Percentiles rank a stretch among this genome's conserved stretches.
Evolutionary conservation across 2,888 invertebrate genomes (phyloP).

Genomic region (Sarcophaga carnaria): DNA sequence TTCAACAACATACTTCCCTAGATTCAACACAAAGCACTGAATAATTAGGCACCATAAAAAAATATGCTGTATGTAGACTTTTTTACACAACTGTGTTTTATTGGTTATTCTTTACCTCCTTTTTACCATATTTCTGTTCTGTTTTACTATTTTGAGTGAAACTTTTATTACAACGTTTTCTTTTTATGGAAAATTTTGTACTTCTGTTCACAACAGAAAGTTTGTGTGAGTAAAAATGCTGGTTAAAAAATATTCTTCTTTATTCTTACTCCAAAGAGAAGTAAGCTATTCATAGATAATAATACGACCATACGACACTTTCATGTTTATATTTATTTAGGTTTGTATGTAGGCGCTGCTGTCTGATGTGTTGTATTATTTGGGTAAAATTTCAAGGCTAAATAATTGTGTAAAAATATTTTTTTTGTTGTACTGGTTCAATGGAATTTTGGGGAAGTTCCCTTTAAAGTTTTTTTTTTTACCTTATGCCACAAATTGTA

Average conservation of each 20-base stretch:
- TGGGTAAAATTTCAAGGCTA: conserved; percentile 63
- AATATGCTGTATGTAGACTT: no score
- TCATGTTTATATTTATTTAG: no score
- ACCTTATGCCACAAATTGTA: conserved; percentile 36
- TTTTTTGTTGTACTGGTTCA: conserved; percentile 16
- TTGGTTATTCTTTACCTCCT: no score
- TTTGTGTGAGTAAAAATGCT: no score
- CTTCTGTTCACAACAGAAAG: background rate
- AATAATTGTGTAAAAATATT: conserved; percentile 58
- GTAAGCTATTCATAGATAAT: no score
- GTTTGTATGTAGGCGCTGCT: background rate
- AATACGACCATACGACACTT: no score
- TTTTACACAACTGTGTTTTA: no score
- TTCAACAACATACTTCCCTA: no score
- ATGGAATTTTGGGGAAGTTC: conserved; percentile 20
- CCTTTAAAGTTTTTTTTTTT: conserved; percentile 27
- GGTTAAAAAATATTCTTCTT: no score
- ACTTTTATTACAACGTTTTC: conserved; percentile 35
- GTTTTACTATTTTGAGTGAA: conserved; percentile 47
- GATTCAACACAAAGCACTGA: no score
- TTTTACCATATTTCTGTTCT: conserved; percentile 15
- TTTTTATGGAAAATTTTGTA: conserved; percentile 6
- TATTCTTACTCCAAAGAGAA: no score
- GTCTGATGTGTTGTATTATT: background rate
- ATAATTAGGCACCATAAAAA: no score